A percentile compares a stretch with the other conserved stretches of the same genome.
phyloP scores from a whole-genome alignment of 2,797 vertebrate species.

The Falco biarmicus region DNA sequence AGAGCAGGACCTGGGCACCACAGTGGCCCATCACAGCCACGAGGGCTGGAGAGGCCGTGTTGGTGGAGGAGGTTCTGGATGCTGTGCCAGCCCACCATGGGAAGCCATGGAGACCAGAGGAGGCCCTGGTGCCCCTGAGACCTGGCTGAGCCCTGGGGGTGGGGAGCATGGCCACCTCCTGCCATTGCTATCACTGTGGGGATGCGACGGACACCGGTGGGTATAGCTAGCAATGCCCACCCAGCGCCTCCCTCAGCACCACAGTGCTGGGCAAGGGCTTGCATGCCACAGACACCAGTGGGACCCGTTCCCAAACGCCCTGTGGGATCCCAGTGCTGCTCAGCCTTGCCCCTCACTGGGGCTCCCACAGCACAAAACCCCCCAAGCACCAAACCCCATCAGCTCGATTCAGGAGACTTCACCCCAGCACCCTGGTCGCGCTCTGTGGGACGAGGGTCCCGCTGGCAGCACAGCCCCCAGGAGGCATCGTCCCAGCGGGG shows the following conservation, averaged over 20 bases:
- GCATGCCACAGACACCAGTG: neutral
- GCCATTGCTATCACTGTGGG: neutral
- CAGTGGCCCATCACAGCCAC: neutral
- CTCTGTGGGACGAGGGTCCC: neutral
- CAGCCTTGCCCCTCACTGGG: neutral
- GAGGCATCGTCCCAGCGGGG: neutral
- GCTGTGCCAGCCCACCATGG: neutral
- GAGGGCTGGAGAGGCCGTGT: neutral
- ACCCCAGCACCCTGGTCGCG: rapidly evolving
- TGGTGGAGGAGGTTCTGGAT: neutral
- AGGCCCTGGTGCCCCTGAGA: neutral
- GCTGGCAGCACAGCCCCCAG: neutral
- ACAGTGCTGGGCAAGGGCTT: neutral
- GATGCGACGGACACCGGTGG: rapidly evolving
- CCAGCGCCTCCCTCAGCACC: neutral
- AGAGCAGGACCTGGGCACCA: neutral
- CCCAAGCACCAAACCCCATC: neutral
- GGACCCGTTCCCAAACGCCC: neutral
- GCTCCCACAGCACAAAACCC: neutral
- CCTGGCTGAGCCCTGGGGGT: neutral
- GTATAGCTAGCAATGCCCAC: neutral
- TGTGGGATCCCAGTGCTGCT: neutral
- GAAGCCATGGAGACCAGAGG: neutral
- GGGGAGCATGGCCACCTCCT: neutral
- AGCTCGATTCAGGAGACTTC: neutral